Conservation (phyloP, 2,797 vertebrate species). For the Ispidina picta region DNA sequence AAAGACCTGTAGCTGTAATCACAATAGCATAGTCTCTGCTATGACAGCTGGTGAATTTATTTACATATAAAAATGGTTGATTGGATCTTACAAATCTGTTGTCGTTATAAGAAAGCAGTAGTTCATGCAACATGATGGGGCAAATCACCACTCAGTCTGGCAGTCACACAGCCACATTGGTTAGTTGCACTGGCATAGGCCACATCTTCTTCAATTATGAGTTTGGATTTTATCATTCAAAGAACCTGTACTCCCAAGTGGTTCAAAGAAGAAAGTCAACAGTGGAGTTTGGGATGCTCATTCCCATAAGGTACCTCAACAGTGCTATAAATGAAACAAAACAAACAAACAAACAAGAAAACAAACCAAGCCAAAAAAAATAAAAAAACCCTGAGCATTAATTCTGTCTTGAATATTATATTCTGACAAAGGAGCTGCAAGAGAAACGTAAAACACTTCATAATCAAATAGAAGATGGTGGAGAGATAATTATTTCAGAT, state of each 20-base stretch:
- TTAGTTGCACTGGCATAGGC: fast-evolving
- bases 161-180: neutral
- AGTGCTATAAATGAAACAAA: neutral
- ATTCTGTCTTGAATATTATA: neutral
- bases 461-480: neutral
- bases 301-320: neutral
- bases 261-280: neutral
- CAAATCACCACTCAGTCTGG: neutral
- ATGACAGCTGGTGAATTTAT: neutral
- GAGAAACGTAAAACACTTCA: neutral
- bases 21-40: neutral
- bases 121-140: neutral
- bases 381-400: neutral
- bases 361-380: neutral
- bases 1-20: neutral
- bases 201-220: neutral
- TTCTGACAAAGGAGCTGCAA: neutral
- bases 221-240: neutral
- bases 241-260: neutral
- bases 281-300: neutral
- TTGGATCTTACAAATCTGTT: neutral
- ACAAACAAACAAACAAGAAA: no score
- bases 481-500: neutral
- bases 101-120: neutral
- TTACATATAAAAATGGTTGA: neutral